Evolutionary conservation across 2,797 vertebrate genomes (phyloP).

Genomic region (Hypotaenidia okinawae): DNA sequence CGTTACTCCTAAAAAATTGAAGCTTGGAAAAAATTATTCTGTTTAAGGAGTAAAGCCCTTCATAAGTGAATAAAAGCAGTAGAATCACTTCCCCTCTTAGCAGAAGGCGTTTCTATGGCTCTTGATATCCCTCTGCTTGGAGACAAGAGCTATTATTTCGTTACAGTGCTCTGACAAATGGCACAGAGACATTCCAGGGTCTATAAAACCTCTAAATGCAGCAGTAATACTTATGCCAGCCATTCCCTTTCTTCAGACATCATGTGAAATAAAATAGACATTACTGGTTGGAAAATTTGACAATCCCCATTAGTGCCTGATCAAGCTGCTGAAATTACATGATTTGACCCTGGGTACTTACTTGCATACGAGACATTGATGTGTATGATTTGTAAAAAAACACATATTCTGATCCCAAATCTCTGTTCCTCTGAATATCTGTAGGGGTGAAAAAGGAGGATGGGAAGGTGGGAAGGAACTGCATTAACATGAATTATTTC

Average conservation of each 20-base stretch:
- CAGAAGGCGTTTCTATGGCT: background rate
- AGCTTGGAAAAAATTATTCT: background rate
- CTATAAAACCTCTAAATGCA: constrained; percentile 21
- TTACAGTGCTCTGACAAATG: constrained; percentile 14
- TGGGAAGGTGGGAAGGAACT: background rate
- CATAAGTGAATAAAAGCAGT: background rate
- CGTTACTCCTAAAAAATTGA: background rate
- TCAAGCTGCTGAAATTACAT: background rate
- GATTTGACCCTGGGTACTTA: background rate
- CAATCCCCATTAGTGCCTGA: background rate
- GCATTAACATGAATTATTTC: background rate
- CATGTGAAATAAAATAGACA: background rate
- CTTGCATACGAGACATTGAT: background rate
- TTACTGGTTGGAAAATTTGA: background rate
- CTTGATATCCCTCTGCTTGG: background rate
- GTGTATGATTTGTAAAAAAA: background rate
- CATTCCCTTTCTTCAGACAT: background rate
- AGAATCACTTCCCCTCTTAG: background rate
- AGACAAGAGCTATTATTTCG: constrained; percentile 9
- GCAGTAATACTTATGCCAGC: background rate
- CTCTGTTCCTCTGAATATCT: background rate
- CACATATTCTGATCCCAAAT: background rate
- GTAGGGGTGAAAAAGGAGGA: background rate
- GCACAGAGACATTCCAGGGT: background rate
- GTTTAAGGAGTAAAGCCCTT: background rate